Base-by-base conservation (phyloP, 1,140 invertebrate genomes). In the Zaprionus nigranus region DNA sequence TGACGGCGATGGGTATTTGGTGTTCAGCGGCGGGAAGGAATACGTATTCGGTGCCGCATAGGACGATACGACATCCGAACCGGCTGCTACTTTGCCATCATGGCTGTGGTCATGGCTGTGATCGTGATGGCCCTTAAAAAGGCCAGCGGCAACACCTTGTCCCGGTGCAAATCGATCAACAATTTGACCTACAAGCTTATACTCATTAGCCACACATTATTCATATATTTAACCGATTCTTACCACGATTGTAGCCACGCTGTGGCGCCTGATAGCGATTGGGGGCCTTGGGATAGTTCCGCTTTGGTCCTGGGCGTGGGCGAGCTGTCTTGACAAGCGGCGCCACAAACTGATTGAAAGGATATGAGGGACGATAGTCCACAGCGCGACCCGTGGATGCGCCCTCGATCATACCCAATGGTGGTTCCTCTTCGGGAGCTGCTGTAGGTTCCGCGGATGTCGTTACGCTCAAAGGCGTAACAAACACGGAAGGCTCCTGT, bases 371-470 rank as follows among this genome's bases (percentile, higher is more conserved):
- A n/a, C 88, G 79, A 71, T 92, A 92, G 58, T 92, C 91, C 2
- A 92, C 82, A 6, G 91, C 91, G 0, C 91, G 91, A n/a, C 91
- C 91, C 15, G 91, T 92, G 22, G 91, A 84, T 1, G 81, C 75
- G 20, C 68, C 74, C 54, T 82, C 79, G 7, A 70, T 24, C 24
- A 72, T 28, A 2, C 30, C 49, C n/a, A 38, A 46, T 0, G 79
- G 36, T 1, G 67, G 30, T 7, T 74, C 65, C 34, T 78, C 75
- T 3, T 56, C 58, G 5, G 66, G 26, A 15, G 26, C 5, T 36
- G 58, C 58, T 9, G 28, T 22, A 30, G 60, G 36, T 7, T 49
- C 62, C 60, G 58, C 6, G 15, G 22, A 46, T 7, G 43, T 26
- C 7, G 43, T 26, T 3, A 56, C 26, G 62, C 38, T 70, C 17